Conservation (phyloP, 2,888 invertebrate genomes). For the Polyploca ridens region DNA sequence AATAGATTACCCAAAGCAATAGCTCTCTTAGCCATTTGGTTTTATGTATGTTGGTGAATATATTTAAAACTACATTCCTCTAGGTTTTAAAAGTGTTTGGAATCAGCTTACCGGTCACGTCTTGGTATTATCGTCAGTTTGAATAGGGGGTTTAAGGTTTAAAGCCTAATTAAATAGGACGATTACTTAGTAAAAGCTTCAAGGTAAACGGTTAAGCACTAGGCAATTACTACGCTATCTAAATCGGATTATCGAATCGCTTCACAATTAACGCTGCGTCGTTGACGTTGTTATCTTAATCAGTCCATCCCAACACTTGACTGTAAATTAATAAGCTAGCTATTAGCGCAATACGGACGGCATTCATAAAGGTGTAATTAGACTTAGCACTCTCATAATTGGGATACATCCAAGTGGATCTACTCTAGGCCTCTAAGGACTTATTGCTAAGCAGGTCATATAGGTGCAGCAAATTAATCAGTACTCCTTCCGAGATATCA, state of each 20-base stretch:
- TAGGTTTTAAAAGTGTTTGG: neutral
- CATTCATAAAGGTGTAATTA: slow-evolving; percentile 23
- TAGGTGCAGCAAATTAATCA: too few species aligned
- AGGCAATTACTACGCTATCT: slow-evolving; percentile 58
- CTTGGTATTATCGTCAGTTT: neutral
- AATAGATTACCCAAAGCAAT: neutral
- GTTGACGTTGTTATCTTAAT: slow-evolving; percentile 66
- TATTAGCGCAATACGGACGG: slow-evolving; percentile 39
- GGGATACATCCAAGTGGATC: neutral
- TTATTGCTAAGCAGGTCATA: too few species aligned
- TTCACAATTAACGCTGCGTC: slow-evolving; percentile 67
- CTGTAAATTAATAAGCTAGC: slow-evolving; percentile 64
- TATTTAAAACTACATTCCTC: neutral
- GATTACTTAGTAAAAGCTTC: slow-evolving; percentile 36
- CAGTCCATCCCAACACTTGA: slow-evolving; percentile 56
- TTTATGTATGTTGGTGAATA: neutral
- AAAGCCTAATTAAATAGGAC: slow-evolving; percentile 48
- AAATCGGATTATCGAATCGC: slow-evolving; percentile 57
- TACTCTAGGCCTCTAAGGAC: too few species aligned
- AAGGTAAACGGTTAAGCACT: slow-evolving; percentile 48
- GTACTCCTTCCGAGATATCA: too few species aligned
- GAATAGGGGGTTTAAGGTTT: slow-evolving; percentile 18
- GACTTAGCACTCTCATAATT: neutral
- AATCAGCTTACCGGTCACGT: slow-evolving; percentile 1
- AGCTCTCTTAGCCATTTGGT: neutral